phyloP scores from a whole-genome alignment of 2,113 vertebrate genomes.

The Cheirogaleus medius region DNA sequence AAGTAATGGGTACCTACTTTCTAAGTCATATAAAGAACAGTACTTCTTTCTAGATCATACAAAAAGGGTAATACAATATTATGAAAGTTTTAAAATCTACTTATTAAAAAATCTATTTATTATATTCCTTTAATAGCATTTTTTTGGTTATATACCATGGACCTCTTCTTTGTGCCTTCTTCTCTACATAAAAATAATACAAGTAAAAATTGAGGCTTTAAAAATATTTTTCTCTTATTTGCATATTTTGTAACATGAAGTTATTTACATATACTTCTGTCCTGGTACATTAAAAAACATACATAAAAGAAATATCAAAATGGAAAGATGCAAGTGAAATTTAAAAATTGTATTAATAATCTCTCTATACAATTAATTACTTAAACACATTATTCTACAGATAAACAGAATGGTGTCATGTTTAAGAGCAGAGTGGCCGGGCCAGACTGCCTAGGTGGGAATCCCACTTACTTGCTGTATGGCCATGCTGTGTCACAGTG shows the following conservation, averaged over 20 bases:
- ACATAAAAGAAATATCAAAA: not conserved
- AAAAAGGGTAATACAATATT: not conserved
- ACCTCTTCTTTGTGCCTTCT: not conserved
- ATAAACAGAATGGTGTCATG: not conserved
- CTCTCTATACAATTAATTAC: not conserved
- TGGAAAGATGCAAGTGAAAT: not conserved
- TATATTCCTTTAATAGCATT: not conserved
- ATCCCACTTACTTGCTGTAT: not conserved
- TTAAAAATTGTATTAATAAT: not conserved
- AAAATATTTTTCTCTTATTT: not conserved
- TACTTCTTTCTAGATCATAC: not conserved
- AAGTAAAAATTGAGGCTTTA: not conserved
- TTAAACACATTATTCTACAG: not conserved
- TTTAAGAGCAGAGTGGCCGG: not conserved
- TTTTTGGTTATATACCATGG: not conserved
- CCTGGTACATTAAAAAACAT: not conserved
- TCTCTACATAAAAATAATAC: not conserved
- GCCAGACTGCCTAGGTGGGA: not conserved
- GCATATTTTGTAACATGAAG: not conserved
- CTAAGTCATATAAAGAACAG: not conserved
- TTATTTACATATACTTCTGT: not conserved
- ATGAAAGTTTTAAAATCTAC: not conserved
- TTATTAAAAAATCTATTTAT: not conserved
- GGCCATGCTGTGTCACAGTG: not conserved
- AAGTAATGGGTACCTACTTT: not conserved